A percentile compares a stretch with the other conserved stretches of the same genome.
Conservation (phyloP, 2,888 invertebrate species). For the Stenchaetothrips biformis region DNA sequence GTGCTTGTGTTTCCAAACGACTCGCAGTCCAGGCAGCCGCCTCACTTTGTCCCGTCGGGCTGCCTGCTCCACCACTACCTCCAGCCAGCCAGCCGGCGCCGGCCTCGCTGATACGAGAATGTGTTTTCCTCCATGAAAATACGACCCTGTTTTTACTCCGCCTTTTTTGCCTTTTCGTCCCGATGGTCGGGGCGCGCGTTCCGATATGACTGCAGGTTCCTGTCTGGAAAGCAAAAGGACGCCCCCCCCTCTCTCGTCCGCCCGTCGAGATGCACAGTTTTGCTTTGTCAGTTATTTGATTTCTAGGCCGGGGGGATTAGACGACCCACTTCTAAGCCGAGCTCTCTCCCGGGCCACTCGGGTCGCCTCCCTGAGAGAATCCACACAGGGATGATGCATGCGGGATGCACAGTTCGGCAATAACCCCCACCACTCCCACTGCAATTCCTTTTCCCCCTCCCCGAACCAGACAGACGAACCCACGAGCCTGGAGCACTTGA, state of each 20-base stretch:
- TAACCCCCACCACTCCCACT: background rate
- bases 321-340: background rate
- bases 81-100: no score
- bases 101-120: no score
- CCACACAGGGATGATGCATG: conserved; percentile 9
- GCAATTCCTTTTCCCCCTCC: background rate
- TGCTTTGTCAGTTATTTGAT: conserved; percentile 19
- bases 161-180: background rate
- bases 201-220: background rate
- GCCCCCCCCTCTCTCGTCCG: background rate
- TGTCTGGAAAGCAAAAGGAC: no score
- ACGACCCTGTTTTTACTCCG: background rate
- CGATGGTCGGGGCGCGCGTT: background rate
- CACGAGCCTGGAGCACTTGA: background rate
- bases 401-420: background rate
- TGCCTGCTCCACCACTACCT: no score
- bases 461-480: background rate
- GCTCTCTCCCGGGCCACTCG: background rate
- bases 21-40: no score
- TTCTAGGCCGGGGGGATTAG: conserved; percentile 19
- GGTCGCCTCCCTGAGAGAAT: background rate
- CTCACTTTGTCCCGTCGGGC: no score
- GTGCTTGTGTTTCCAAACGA: no score
- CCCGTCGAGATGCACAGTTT: background rate
- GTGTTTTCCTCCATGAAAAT: no score